A percentile compares a stretch with the other conserved stretches of the same genome.
These are phyloP conservation scores for Reinhardtius hippoglossoides DNA, from an alignment of 2,113 vertebrate genomes.

Conservation along the genomic window DNA sequence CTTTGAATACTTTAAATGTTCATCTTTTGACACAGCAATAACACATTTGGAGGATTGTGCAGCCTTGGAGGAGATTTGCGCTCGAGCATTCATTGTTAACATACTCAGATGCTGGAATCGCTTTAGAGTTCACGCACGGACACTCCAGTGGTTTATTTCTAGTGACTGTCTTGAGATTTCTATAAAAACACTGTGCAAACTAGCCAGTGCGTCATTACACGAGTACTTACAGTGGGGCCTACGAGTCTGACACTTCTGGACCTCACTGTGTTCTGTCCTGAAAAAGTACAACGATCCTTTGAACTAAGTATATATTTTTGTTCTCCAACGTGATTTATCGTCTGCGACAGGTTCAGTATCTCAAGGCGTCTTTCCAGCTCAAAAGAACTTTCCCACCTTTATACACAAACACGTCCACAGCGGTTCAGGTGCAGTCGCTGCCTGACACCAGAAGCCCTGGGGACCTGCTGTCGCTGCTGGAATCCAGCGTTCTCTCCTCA, in stretches of 20 bases:
- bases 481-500: conserved; percentile 29
- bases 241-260: background rate
- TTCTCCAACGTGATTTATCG: background rate
- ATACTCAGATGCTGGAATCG: background rate
- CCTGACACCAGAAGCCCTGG: conserved; percentile 49
- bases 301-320: background rate
- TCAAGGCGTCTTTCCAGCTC: conserved; percentile 31
- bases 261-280: background rate
- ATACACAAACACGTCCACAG: conserved; percentile 34
- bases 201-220: background rate
- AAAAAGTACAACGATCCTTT: background rate
- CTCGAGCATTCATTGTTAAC: background rate
- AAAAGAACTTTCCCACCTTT: conserved; percentile 43
- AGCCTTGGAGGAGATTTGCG: background rate
- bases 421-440: conserved; percentile 52
- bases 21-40: background rate
- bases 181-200: background rate
- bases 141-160: background rate
- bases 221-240: background rate
- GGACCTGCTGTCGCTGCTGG: conserved; percentile 56
- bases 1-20: background rate
- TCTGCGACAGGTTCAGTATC: conserved; percentile 10
- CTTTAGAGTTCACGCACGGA: background rate
- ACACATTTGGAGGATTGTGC: background rate
- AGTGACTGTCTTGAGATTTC: too few relatives aligned